Percentiles rank a stretch among this genome's conserved stretches.
Conservation (phyloP, 2,888 invertebrate genomes). For the Chloroclystis v-ata region DNA sequence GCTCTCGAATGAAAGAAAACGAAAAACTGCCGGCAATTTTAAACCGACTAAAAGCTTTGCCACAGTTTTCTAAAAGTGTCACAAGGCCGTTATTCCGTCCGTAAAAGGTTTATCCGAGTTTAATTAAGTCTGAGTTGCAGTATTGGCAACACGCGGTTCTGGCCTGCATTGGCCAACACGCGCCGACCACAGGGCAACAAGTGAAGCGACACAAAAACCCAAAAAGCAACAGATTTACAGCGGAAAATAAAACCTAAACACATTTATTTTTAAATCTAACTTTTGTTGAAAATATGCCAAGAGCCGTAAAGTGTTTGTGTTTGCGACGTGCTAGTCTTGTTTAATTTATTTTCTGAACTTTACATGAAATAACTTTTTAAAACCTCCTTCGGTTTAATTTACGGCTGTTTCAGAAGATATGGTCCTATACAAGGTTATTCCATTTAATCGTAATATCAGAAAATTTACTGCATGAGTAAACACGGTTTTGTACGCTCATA, state of each 20-base stretch:
- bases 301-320: not conserved
- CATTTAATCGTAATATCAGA: too few species aligned
- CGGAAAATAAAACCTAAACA: too few species aligned
- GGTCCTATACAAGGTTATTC: too few species aligned
- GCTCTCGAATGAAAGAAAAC: too few species aligned
- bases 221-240: conserved; percentile 8
- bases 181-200: conserved; percentile 8
- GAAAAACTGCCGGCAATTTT: too few species aligned
- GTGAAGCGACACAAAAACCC: conserved; percentile 10
- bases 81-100: not conserved
- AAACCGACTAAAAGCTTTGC: too few species aligned
- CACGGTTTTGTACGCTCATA: too few species aligned
- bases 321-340: not conserved
- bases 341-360: not conserved
- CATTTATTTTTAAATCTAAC: too few species aligned
- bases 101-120: not conserved
- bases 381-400: too few species aligned
- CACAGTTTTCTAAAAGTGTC: too few species aligned
- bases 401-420: too few species aligned
- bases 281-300: conserved; percentile 1
- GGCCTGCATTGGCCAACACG: conserved; percentile 3
- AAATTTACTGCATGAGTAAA: too few species aligned
- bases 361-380: not conserved
- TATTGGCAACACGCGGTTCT: not conserved
- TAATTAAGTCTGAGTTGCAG: not conserved